Conservation (phyloP, 2,797 vertebrate genomes). For the Rhinogobio ventralis region DNA sequence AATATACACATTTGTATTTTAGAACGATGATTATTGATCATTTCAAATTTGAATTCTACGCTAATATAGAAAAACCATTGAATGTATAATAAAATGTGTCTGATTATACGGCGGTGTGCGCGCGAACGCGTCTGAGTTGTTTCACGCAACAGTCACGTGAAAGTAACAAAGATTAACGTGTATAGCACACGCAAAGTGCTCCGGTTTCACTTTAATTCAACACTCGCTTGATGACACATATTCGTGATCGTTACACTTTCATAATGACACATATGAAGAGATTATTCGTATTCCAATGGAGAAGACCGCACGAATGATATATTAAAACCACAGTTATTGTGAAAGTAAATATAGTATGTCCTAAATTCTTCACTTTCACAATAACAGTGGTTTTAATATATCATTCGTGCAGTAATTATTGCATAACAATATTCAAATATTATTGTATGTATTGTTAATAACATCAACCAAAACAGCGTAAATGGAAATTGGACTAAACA, state of each 20-base stretch:
- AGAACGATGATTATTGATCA: not conserved
- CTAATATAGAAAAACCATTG: not conserved
- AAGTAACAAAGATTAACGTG: conserved; percentile 21
- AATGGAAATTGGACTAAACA: not conserved
- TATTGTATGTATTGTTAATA: not conserved
- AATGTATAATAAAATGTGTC: not conserved
- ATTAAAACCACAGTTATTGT: not conserved
- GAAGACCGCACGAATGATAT: not conserved
- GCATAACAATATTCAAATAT: not conserved
- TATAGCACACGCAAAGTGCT: not conserved
- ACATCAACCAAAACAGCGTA: not conserved
- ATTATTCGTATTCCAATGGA: not conserved
- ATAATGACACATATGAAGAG: not conserved
- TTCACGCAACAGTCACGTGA: conserved; percentile 20
- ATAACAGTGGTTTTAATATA: not conserved
- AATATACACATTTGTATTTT: not conserved
- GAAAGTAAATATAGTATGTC: not conserved
- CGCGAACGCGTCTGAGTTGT: not conserved
- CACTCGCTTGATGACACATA: not conserved
- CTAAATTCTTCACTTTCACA: not conserved
- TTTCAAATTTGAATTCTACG: not conserved
- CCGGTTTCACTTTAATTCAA: not conserved
- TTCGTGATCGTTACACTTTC: conserved; percentile 5
- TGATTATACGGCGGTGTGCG: not conserved
- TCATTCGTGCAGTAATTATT: not conserved